Base-by-base conservation (phyloP, 1,140 invertebrate genomes). In the Aphis craccivora region DNA sequence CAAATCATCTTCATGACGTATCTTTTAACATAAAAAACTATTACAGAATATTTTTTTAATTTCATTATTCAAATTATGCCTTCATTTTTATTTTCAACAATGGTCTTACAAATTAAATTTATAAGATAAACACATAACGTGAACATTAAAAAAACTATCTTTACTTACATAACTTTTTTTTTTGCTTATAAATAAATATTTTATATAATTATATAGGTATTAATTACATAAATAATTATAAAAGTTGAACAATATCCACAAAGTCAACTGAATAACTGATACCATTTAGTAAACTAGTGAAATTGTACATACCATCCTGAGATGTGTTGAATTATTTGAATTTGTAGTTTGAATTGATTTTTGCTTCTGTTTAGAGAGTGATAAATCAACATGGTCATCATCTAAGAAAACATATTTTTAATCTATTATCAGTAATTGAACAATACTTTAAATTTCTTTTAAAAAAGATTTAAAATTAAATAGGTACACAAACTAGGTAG, bases 311-410 rank as follows among this genome's bases (percentile, higher is more conserved):
- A 40, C 37, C 37, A 40, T 40, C 37, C 37, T 1, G 37, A 40
- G 37, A 40, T 83, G 40, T 25, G 90, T 84, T 1, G 22, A n/a
- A 76, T 76, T 76, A 76, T 76, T 76, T 14, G 18, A 53, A 51
- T 55, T 92, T 84, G 11, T 2, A 4, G 43, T 45, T 45, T 76
- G 90, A 40, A 14, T 91, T 45, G 20, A 37, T 84, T 92, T 92
- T 83, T 92, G 83, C 35, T 92, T 92, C 6, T 83, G 76, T 53
- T 92, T 92, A 11, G 76, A 53, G 3, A 84, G 18, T 51, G 91
- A 76, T 53, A 45, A 83, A 40, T 92, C 91, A 40, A 40, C 3
- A 53, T 92, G 91, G 45, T 92, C 91, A 40, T 92, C 91, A 30
- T 92, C 91, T 92, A 22, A 25, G 40, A 84, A 83, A 40, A 37